A percentile compares a stretch with the other conserved stretches of the same genome.
These are phyloP conservation scores for Numenius phaeopus DNA, from an alignment of 2,797 vertebrate species.

Conservation along the genomic window DNA sequence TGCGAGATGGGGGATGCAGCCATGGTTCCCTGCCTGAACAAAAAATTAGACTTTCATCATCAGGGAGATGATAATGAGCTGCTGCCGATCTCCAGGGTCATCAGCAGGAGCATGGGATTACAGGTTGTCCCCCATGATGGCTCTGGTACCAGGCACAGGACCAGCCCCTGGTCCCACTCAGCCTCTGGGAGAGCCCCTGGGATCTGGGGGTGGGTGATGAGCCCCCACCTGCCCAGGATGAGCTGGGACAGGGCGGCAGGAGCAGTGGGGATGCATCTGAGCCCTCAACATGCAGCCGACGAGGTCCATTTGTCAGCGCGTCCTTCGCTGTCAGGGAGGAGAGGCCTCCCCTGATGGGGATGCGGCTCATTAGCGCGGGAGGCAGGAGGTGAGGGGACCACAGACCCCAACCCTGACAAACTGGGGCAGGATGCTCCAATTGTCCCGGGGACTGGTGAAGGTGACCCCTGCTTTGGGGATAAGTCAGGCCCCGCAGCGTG, in stretches of 20 bases:
- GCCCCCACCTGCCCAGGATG: background rate
- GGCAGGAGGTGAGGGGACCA: background rate
- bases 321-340: constrained; percentile 66
- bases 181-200: accelerated
- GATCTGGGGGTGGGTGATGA: background rate
- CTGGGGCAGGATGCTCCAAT: accelerated
- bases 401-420: accelerated
- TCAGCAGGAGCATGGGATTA: background rate
- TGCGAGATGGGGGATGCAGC: background rate
- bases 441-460: background rate
- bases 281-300: background rate
- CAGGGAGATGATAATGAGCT: background rate
- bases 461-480: background rate
- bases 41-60: background rate
- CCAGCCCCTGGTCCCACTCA: background rate
- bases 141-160: background rate
- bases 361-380: background rate
- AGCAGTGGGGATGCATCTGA: background rate
- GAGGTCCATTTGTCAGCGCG: constrained; percentile 38
- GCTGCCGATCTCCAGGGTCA: background rate
- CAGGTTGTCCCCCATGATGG: accelerated
- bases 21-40: background rate
- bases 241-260: background rate
- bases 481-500: accelerated
- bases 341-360: constrained; percentile 41